Conservation (phyloP, 2,113 vertebrate species). For the Setophaga coronata region DNA sequence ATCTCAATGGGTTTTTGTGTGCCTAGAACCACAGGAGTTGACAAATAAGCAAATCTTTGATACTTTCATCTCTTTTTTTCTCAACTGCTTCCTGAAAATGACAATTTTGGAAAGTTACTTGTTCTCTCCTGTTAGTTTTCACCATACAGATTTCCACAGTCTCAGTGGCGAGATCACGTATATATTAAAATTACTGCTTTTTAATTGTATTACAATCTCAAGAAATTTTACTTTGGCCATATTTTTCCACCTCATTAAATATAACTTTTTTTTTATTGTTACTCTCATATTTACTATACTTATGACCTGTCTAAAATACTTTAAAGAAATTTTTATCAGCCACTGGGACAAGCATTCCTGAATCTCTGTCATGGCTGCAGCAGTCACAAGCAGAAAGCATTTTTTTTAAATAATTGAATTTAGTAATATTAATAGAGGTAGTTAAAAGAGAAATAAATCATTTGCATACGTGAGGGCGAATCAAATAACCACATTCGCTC, state of each 20-base stretch:
- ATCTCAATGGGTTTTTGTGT: neutral
- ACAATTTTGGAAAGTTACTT: neutral
- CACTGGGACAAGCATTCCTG: neutral
- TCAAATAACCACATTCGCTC: neutral
- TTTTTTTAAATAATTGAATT: neutral
- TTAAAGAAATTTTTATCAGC: neutral
- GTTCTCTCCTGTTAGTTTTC: neutral
- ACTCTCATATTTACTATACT: neutral
- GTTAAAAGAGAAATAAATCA: neutral
- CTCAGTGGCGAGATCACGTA: neutral
- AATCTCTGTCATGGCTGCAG: neutral
- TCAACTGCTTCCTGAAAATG: neutral
- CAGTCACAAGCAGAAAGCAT: neutral
- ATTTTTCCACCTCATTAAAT: neutral
- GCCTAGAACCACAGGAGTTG: neutral
- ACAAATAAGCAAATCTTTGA: neutral
- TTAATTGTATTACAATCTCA: slow-evolving; percentile 7
- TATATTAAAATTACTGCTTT: neutral
- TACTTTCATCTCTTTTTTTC: neutral
- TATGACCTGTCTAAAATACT: neutral
- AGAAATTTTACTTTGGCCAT: neutral
- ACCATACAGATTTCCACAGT: neutral
- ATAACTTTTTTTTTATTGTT: neutral
- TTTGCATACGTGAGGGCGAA: neutral
- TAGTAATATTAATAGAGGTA: neutral